phyloP scores from a whole-genome alignment of 2,113 vertebrate genomes.

The Eretmochelys imbricata region DNA sequence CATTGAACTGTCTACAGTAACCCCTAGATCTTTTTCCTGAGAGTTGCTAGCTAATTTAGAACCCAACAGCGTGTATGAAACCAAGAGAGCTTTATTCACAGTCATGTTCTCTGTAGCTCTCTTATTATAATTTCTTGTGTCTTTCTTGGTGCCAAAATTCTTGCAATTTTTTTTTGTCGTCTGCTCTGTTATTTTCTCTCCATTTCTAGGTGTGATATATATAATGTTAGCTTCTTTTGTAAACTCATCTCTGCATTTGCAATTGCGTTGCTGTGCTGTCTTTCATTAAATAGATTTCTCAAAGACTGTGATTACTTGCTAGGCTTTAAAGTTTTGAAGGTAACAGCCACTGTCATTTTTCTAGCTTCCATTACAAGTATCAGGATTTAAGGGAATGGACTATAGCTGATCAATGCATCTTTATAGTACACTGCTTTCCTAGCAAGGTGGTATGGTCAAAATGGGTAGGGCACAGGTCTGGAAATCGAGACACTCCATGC shows the following conservation, averaged over 20 bases:
- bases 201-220: neutral
- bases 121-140: conserved; percentile 11
- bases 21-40: conserved; percentile 42
- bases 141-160: conserved; percentile 2
- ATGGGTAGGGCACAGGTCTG: neutral
- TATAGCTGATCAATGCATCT: conserved; percentile 30
- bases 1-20: conserved; percentile 18
- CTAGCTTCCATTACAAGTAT: conserved; percentile 15
- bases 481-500: neutral
- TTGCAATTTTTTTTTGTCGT: neutral
- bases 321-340: neutral
- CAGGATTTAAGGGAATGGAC: conserved; percentile 30
- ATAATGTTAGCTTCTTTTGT: neutral
- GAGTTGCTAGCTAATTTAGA: conserved; percentile 54
- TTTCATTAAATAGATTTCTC: neutral
- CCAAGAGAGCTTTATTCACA: neutral
- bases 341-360: conserved; percentile 46
- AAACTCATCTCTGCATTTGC: neutral
- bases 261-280: neutral
- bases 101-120: conserved; percentile 1
- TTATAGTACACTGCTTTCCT: conserved; percentile 6
- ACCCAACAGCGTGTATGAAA: conserved; percentile 30
- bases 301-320: neutral
- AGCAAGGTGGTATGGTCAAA: neutral
- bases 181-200: neutral